Base-by-base conservation (phyloP, 1,140 invertebrate genomes). In the Doryteuthis pealeii region DNA sequence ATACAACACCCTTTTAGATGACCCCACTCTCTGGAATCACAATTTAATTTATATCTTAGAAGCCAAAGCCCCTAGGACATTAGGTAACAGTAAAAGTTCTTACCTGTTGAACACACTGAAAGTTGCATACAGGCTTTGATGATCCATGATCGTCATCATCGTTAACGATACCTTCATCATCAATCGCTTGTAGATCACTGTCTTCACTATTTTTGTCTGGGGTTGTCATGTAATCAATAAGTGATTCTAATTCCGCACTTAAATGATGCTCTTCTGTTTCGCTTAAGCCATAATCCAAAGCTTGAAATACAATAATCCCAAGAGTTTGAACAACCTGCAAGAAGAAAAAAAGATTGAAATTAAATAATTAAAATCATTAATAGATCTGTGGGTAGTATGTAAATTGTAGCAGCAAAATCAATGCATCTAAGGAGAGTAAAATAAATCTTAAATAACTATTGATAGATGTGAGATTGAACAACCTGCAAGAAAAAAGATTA, bases 241-340 rank as follows among this genome's bases (percentile, higher is more conserved):
- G 91, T 35, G 91, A 89, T 87, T 96, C 94, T 66, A 98, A 90
- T 80, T 95, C 93, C 18, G 92, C 91, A 78, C 93, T 94, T 74
- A 98, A 91, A 78, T 92, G 91, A 74, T 93, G 90, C 89, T 97
- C 95, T 86, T 96, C 95, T 74, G 94, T 92, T 79, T 93, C 92
- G 67, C 91, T 90, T 83, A 95, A 88, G 76, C 93, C 93, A 89
- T 93, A 96, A 87, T 96, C 95, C 81, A 97, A 88, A n/a, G 95
- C 94, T 76, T 92, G 91, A 88, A 94, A 97, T 73, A 97, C 91
- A 73, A 94, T 90, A 74, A 93, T 87, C 8, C 94, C 96, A 82
- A 97, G 85, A 76, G 93, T 92, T 74, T 92, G 91, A 74, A 96
- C 91, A 79, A 96, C 88, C 94, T 96, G 90, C 5, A 91, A 91